phyloP scores from a whole-genome alignment of 1,140 invertebrate species.

The Bilobella aurantiaca region DNA sequence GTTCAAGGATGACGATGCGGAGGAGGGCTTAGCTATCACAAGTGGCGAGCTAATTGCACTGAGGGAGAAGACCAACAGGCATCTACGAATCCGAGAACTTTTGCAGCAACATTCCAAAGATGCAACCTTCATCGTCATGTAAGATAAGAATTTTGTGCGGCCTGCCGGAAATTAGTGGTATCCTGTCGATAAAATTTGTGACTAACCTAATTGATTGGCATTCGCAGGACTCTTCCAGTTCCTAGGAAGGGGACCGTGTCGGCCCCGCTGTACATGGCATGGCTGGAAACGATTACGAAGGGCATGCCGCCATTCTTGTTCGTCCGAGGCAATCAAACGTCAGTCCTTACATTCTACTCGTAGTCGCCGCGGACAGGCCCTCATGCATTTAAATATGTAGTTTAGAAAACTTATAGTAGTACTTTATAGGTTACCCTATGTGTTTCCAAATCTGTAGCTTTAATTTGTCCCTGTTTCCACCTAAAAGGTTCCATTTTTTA shows the following conservation, averaged over 20 bases:
- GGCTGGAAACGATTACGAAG: constrained; percentile 50
- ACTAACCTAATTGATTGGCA: neutral
- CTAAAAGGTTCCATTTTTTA: too few species aligned
- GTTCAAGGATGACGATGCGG: too few species aligned
- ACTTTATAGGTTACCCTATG: too few species aligned
- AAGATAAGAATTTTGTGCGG: constrained; percentile 42
- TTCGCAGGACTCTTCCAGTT: constrained; percentile 21
- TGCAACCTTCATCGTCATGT: constrained; percentile 82
- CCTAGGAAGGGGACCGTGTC: constrained; percentile 40
- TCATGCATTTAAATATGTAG: too few species aligned
- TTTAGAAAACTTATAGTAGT: too few species aligned
- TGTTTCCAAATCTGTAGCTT: too few species aligned
- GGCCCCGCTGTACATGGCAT: constrained; percentile 51
- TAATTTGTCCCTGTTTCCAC: too few species aligned
- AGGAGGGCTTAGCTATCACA: too few species aligned
- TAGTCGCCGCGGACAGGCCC: too few species aligned
- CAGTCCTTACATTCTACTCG: constrained; percentile 54
- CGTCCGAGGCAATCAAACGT: constrained; percentile 52
- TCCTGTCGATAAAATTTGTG: neutral
- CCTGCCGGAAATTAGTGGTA: too few species aligned
- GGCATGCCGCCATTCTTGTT: constrained; percentile 52
- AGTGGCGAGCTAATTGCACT: too few species aligned
- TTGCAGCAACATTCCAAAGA: constrained; percentile 72
- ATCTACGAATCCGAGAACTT: constrained; percentile 76
- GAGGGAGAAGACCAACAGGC: constrained; percentile 81